Base-by-base conservation (phyloP, 2,888 invertebrate species). In the Nycteola revayana region DNA sequence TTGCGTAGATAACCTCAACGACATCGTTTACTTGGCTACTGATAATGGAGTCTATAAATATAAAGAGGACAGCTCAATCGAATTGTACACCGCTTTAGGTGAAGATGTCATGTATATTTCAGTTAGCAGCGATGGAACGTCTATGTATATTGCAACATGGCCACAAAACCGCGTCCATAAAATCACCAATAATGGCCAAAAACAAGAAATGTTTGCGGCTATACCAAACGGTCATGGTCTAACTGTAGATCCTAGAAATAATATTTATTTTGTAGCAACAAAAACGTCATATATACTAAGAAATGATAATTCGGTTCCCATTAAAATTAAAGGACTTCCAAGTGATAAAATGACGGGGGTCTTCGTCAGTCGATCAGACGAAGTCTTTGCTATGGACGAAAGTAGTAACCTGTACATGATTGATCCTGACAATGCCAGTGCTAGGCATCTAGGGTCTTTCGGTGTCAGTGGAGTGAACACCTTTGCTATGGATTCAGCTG, bases 41-140 rank as follows among this genome's bases (percentile, higher is more conserved):
- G 87, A 88, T 76, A 86, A 84, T 49, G 88, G 88, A 0, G 78
- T 87, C 0, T 87, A 85, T 28, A 87, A 78, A 74, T 86, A 79
- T 34, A 80, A 80, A 46, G 76, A 80, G 6, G 80, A 82, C 30
- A 65, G 72, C 0, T 66, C 76, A 2, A 64, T 75, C 2, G 80
- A 82, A 44, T 43, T 76, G 0, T 82, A 71, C 17, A 62, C 83
- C 5, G 86, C 81, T 42, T 53, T 75, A 11, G 83, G 83, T 1
- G 85, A 86, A 66, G 87, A 88, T 36, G 81, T 88, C 0, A 88
- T 88, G 87, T 88, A 87, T 36, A 56, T 81, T 5, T 76, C 86
- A 0, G 71, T 81, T 0, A 72, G 66, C 0, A 74, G 58, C 11
- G 82, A 86, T 36, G 87, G 86, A 0, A 41, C 38, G 0, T 51